A percentile compares a stretch with the other conserved stretches of the same genome.
phyloP scores from a whole-genome alignment of 1,140 invertebrate genomes.

The Heliconius hermathena region DNA sequence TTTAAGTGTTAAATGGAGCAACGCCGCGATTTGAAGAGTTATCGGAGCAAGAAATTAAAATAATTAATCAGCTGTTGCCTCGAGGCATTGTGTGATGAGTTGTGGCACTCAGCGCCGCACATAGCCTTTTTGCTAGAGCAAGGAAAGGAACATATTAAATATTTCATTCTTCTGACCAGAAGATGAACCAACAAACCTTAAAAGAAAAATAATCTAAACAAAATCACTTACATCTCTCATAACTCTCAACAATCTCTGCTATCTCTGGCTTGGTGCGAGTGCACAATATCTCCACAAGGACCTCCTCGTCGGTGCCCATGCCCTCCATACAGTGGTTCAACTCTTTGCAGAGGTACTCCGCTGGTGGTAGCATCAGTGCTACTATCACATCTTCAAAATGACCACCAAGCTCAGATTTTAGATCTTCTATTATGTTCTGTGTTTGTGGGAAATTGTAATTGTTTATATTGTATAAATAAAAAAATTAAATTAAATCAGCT shows the following conservation, averaged over 20 bases:
- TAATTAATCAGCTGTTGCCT: too few species aligned
- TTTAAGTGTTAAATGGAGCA: too few species aligned
- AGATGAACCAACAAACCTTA: too few species aligned
- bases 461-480: too few species aligned
- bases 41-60: too few species aligned
- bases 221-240: slow-evolving; percentile 83
- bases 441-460: neutral
- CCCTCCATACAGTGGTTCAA: slow-evolving; percentile 87
- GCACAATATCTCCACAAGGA: slow-evolving; percentile 88
- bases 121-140: too few species aligned
- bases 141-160: too few species aligned
- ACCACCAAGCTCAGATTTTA: slow-evolving; percentile 89
- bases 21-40: too few species aligned
- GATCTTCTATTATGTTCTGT: slow-evolving; percentile 87
- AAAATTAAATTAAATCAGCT: too few species aligned
- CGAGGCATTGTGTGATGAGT: too few species aligned
- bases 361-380: slow-evolving; percentile 86
- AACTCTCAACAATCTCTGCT: slow-evolving; percentile 83
- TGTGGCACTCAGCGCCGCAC: too few species aligned
- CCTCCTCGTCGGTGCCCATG: slow-evolving; percentile 84
- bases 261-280: slow-evolving; percentile 86
- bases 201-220: neutral
- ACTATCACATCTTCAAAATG: slow-evolving; percentile 90
- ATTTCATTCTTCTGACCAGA: too few species aligned
- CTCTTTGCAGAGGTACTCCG: slow-evolving; percentile 87